These are phyloP conservation scores for Corticium candelabrum DNA, from an alignment of 37 sponge, comb jelly and placozoan species.

Conservation along the genomic window DNA sequence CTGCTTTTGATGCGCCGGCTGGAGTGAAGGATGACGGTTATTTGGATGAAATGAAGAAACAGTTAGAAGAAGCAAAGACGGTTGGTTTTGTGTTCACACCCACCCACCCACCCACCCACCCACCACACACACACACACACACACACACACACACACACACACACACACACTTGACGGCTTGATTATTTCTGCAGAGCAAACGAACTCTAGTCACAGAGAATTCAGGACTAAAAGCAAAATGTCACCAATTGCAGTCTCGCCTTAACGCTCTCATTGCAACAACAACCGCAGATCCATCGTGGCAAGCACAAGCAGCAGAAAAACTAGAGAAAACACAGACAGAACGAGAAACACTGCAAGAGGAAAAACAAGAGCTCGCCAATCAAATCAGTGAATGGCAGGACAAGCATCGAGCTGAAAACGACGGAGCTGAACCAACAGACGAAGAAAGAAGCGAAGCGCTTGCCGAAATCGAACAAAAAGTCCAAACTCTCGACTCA, in stretches of 20 bases:
- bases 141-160: too few relatives aligned
- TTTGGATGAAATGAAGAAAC: too few relatives aligned
- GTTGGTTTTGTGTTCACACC: too few relatives aligned
- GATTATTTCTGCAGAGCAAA: too few relatives aligned
- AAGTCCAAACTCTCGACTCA: background rate
- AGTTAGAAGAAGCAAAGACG: too few relatives aligned
- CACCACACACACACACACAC: too few relatives aligned
- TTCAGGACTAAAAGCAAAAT: background rate
- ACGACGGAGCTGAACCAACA: background rate
- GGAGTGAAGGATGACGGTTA: too few relatives aligned
- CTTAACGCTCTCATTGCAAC: background rate
- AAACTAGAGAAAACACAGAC: background rate
- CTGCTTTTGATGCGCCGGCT: too few relatives aligned
- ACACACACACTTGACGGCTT: too few relatives aligned
- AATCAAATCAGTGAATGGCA: background rate
- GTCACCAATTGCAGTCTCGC: background rate
- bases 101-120: too few relatives aligned
- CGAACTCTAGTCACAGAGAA: too few relatives aligned
- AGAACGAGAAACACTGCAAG: background rate
- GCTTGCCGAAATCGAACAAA: background rate
- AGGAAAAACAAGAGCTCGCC: background rate
- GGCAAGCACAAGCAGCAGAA: too few relatives aligned
- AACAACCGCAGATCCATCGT: background rate
- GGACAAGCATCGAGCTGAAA: background rate
- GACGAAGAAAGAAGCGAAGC: background rate